Evolutionary conservation across 2,888 invertebrate species (phyloP), one percentile per base, ranked within the genome.

Genomic region (Agrotis segetum): DNA sequence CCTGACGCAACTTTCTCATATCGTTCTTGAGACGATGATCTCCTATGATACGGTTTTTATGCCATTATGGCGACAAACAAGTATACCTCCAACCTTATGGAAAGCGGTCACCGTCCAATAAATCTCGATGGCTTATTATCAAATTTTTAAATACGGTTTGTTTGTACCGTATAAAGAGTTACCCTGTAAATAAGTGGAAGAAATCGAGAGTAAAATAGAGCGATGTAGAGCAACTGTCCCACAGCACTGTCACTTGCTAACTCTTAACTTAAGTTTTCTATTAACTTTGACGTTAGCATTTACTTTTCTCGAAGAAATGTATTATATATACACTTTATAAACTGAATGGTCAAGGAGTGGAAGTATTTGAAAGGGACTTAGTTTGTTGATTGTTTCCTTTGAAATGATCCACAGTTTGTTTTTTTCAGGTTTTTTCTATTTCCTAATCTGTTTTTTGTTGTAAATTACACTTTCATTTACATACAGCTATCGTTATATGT

Each of bases 221-320:
- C 16, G 5, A n/a, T 13, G 14, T 19, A 13, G 53, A 34, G 19
- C 17, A 29, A 7, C 50, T 11, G 21, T 11, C 11, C 24, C 21
- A 16, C 16, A 9, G 50, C 17, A 34, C 46, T 13, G 21, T 24
- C 66, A 14, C 13, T n/a, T 29, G 29, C 34, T 58, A 52, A 52
- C 56, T 64, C 6, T 13, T 14, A 47, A 24, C 49, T 29, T 13
- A 62, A 72, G 46, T 64, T 74, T 56, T n/a, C 49, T 58, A 34
- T 46, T 50, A 74, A 72, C 74, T 50, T 63, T 34, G 70, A 70
- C 71, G 73, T 60, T 60, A 21, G 24, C 49, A n/a, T 56, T 73
- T 72, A 56, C 44, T n/a, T 72, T 44, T 55, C 46, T 29, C 29
- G n/a, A 24, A 52, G 46, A 47, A 46, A 21, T 69, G 11, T 40